A percentile compares a stretch with the other conserved stretches of the same genome.
Evolutionary conservation across 2,797 vertebrate genomes (phyloP).

Genomic region (Leucoraja ocellata): DNA sequence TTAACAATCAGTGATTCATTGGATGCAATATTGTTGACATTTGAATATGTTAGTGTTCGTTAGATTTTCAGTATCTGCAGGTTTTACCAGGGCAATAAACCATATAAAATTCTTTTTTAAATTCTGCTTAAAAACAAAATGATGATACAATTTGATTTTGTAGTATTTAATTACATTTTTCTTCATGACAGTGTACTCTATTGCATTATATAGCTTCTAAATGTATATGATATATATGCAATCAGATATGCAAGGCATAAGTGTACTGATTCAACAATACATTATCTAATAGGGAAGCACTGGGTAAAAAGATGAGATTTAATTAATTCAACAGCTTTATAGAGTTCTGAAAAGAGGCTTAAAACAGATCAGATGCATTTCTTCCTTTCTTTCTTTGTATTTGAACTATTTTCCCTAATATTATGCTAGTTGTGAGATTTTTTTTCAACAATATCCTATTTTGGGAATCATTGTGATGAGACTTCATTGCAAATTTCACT

Average conservation of each 20-base stretch:
- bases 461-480: not conserved
- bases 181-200: not conserved
- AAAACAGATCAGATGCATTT: not conserved
- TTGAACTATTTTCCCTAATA: not conserved
- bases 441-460: not conserved
- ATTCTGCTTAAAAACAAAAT: not conserved
- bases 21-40: not conserved
- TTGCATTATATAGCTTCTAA: not conserved
- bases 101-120: not conserved
- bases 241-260: not conserved
- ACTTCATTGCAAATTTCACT: not conserved
- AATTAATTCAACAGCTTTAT: not conserved
- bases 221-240: not conserved
- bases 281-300: no score
- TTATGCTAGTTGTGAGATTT: not conserved
- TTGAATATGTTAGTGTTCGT: not conserved
- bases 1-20: conserved; percentile 6
- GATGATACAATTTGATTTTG: not conserved
- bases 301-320: not conserved
- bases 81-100: not conserved
- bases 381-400: no score
- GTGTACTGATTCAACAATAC: not conserved
- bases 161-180: not conserved
- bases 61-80: not conserved
- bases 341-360: not conserved